Percentiles rank a stretch among this genome's conserved stretches.
Conservation (phyloP, 2,113 vertebrate genomes). For the Campylomormyrus numenius region DNA sequence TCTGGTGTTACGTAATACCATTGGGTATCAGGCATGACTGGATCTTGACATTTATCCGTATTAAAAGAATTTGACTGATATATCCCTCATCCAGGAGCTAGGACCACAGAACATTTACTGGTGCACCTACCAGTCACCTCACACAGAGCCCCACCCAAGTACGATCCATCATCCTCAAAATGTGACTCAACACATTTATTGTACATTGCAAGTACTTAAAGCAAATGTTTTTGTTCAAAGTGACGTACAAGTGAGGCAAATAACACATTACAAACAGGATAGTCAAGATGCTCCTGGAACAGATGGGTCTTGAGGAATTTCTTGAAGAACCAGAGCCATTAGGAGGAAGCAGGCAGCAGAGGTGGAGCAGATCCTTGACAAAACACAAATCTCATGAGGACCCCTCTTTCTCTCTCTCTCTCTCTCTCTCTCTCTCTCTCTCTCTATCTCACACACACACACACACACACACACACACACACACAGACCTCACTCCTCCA, state of each 20-base stretch:
- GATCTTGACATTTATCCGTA: not conserved
- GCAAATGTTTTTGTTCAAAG: not conserved
- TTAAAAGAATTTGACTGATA: not conserved
- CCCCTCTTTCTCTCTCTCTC: not conserved
- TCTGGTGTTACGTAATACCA: not conserved
- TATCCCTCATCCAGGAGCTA: not conserved
- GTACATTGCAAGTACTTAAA: not conserved
- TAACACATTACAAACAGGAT: not conserved
- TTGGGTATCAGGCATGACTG: not conserved
- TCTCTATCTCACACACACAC: not conserved
- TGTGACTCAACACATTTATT: not conserved
- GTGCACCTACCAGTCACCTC: not conserved
- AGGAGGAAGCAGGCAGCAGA: not conserved
- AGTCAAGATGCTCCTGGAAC: not conserved
- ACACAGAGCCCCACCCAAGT: not conserved
- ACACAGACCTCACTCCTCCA: not conserved
- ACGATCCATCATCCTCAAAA: not conserved
- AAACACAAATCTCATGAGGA: not conserved
- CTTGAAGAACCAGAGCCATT: not conserved
- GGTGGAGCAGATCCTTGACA: not conserved
- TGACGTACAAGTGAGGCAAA: not conserved
- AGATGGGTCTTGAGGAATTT: not conserved
- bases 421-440: no score
- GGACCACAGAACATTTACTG: not conserved
- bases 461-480: not conserved